A percentile compares a stretch with the other conserved stretches of the same genome.
phyloP scores from a whole-genome alignment of 2,113 vertebrate species.

The Chaetodon trifascialis region DNA sequence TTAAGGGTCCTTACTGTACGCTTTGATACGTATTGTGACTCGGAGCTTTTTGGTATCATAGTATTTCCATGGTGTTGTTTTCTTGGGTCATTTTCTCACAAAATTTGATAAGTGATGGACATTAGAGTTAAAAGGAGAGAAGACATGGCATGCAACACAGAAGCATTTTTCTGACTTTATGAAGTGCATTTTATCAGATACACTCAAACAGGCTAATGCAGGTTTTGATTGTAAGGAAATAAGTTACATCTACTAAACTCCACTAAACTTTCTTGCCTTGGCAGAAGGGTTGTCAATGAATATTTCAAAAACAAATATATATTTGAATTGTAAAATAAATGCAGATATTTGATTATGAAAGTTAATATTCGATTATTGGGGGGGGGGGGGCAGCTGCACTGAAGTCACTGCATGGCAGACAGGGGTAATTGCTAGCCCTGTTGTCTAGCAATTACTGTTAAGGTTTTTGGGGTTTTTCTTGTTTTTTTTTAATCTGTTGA shows the following conservation, averaged over 20 bases:
- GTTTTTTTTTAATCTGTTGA: too few species aligned
- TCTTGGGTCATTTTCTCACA: not conserved
- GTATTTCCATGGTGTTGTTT: conserved; percentile 9
- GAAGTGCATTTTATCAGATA: not conserved
- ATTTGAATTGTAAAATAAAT: too few species aligned
- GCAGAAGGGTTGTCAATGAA: too few species aligned
- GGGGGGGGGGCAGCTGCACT: too few species aligned
- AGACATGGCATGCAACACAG: not conserved
- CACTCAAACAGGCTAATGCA: not conserved
- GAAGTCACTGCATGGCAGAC: too few species aligned
- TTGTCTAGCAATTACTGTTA: too few species aligned
- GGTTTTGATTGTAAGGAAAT: conserved; percentile 1
- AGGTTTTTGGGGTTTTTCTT: too few species aligned
- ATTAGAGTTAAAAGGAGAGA: not conserved
- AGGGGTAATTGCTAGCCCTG: too few species aligned
- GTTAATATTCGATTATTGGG: too few species aligned
- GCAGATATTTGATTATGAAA: too few species aligned
- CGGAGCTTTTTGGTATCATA: not conserved
- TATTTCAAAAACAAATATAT: too few species aligned
- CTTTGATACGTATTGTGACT: conserved; percentile 6
- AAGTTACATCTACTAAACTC: not conserved
- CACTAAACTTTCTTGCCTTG: too few species aligned
- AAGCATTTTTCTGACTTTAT: not conserved
- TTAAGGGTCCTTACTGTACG: not conserved
- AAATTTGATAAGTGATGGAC: not conserved